Evolutionary conservation across 2,797 vertebrate genomes (phyloP).

Genomic region (Cuniculus paca): DNA sequence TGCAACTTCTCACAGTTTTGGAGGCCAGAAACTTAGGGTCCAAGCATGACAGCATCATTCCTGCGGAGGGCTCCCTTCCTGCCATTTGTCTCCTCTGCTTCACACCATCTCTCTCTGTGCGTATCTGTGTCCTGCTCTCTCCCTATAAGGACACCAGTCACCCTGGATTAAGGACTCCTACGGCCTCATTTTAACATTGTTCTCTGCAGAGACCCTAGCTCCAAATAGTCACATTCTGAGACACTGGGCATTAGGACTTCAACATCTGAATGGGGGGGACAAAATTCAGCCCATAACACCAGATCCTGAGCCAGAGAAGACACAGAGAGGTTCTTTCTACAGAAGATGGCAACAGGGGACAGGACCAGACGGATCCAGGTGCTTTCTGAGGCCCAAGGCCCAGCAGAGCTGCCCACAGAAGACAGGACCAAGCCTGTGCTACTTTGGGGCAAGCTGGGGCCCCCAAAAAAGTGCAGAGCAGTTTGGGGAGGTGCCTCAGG

Average conservation of each 20-base stretch:
- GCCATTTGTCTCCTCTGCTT: not conserved
- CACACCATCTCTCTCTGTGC: not conserved
- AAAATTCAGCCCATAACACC: not conserved
- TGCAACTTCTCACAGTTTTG: not conserved
- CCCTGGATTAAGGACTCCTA: not conserved
- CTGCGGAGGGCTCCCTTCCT: not conserved
- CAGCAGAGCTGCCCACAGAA: not conserved
- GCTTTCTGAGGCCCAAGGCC: not conserved
- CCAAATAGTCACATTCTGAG: not conserved
- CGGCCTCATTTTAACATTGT: not conserved
- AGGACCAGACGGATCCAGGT: not conserved
- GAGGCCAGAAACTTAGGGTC: not conserved
- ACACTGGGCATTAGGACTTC: not conserved
- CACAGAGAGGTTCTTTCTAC: not conserved
- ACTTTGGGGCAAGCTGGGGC: rapidly evolving
- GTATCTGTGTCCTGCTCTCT: not conserved
- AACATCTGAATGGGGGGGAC: not conserved
- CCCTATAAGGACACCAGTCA: too few species aligned
- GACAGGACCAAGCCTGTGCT: too few species aligned
- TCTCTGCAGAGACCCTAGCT: not conserved
- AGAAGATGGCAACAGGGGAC: not conserved
- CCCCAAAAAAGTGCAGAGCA: not conserved
- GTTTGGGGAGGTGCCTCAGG: not conserved
- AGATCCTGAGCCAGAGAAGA: not conserved
- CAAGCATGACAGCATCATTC: not conserved